Percentiles rank a stretch among this genome's conserved stretches.
Conservation (phyloP, 2,113 vertebrate species). For the Sula dactylatra region DNA sequence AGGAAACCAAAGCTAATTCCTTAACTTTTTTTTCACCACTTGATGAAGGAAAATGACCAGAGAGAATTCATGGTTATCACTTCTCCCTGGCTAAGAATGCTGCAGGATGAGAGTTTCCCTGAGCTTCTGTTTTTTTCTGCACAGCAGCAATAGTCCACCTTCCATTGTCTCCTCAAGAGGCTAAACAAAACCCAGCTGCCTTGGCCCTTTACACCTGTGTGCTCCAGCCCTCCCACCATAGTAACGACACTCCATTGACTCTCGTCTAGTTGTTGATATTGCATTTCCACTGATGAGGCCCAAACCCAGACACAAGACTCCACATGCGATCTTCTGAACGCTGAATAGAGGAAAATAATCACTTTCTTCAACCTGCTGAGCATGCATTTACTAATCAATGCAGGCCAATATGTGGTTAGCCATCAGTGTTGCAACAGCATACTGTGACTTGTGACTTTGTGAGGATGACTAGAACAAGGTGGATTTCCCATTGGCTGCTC, state of each 20-base stretch:
- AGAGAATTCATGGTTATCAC: background rate
- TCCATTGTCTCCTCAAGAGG: background rate
- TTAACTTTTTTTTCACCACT: background rate
- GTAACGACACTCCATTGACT: background rate
- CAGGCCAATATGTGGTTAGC: background rate
- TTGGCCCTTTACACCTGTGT: background rate
- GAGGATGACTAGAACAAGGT: background rate
- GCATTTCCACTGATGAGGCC: background rate
- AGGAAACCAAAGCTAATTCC: background rate
- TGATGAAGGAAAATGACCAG: background rate
- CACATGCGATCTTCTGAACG: background rate
- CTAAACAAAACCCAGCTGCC: background rate
- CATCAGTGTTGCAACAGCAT: background rate
- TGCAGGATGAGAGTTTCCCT: background rate
- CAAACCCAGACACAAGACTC: background rate
- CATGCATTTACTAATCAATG: background rate
- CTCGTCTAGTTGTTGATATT: background rate
- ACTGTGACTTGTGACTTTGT: background rate
- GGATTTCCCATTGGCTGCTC: background rate
- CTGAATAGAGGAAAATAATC: background rate
- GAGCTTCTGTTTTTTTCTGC: background rate
- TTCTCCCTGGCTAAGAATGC: background rate
- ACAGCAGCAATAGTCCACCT: background rate
- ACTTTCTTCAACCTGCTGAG: background rate
- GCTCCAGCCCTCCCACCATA: background rate